These are phyloP conservation scores for Agapornis canus DNA, from an alignment of 2,797 vertebrate genomes.

Conservation along the genomic window DNA sequence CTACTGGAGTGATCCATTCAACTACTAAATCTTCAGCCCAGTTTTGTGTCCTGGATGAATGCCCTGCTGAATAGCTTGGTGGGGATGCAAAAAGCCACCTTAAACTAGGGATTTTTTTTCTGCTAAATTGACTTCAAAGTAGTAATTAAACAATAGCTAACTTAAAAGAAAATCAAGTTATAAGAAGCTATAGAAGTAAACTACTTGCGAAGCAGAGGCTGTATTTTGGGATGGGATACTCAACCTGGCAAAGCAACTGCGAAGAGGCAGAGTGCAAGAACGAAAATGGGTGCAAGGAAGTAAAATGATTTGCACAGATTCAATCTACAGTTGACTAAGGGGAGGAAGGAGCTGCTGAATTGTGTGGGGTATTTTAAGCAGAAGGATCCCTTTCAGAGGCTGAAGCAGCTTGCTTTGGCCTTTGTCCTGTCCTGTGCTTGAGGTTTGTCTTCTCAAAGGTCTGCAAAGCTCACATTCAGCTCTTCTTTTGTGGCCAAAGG, in stretches of 20 bases:
- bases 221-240: not conserved
- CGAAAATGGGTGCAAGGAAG: not conserved
- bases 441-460: not conserved
- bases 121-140: constrained; percentile 67
- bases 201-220: not conserved
- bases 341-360: not conserved
- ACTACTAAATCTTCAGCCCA: constrained; percentile 37
- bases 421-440: constrained; percentile 21
- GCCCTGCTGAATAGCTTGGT: constrained; percentile 59
- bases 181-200: not conserved
- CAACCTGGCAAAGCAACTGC: not conserved
- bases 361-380: not conserved
- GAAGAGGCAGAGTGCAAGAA: not conserved
- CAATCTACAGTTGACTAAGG: not conserved
- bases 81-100: constrained; percentile 66
- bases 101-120: constrained; percentile 38
- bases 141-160: constrained; percentile 60
- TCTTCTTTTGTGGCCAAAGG: constrained; percentile 13
- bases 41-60: constrained; percentile 66
- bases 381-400: not conserved
- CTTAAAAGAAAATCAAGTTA: not conserved
- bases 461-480: not conserved
- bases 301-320: not conserved
- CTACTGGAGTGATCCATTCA: constrained; percentile 60
- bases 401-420: not conserved